A percentile compares a stretch with the other conserved stretches of the same genome.
Evolutionary conservation across 1,140 invertebrate genomes (phyloP).

Genomic region (Nymphalis io): DNA sequence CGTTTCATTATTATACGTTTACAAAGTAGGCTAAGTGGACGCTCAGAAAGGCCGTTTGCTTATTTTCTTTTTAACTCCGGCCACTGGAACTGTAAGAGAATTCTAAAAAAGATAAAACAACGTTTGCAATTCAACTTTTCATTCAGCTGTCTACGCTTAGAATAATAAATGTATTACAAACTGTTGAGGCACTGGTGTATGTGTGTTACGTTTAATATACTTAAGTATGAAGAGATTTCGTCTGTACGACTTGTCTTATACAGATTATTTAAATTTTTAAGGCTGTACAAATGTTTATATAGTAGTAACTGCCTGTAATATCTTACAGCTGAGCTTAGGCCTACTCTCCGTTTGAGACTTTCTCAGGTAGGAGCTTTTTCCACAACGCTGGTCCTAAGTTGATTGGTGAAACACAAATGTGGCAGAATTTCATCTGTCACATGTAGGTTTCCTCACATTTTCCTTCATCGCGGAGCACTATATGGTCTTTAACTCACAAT

Average conservation of each 20-base stretch:
- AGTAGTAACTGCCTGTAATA: too few relatives aligned
- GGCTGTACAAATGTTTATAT: too few relatives aligned
- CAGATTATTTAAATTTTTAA: too few relatives aligned
- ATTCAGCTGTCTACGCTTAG: conserved; percentile 16
- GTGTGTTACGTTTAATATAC: neutral
- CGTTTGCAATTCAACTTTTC: conserved; percentile 32
- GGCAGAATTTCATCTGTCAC: too few relatives aligned
- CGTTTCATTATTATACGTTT: conserved; percentile 34
- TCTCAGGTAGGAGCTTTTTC: too few relatives aligned
- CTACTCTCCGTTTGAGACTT: too few relatives aligned
- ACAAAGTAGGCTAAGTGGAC: conserved; percentile 37
- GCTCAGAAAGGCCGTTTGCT: conserved; percentile 27
- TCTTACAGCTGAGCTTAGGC: too few relatives aligned
- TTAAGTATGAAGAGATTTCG: neutral
- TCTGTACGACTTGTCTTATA: neutral
- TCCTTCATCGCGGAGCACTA: too few relatives aligned
- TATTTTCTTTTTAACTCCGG: conserved; percentile 38
- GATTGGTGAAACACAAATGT: too few relatives aligned
- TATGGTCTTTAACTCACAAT: too few relatives aligned
- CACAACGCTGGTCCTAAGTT: too few relatives aligned
- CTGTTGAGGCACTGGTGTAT: neutral
- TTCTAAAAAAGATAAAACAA: conserved; percentile 33
- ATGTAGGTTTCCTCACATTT: too few relatives aligned
- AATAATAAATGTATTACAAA: conserved; percentile 22
- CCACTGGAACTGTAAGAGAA: conserved; percentile 25